These are phyloP conservation scores for Mesochorus sp. DNA, from an alignment of 2,888 invertebrate species.

Conservation along the genomic window DNA sequence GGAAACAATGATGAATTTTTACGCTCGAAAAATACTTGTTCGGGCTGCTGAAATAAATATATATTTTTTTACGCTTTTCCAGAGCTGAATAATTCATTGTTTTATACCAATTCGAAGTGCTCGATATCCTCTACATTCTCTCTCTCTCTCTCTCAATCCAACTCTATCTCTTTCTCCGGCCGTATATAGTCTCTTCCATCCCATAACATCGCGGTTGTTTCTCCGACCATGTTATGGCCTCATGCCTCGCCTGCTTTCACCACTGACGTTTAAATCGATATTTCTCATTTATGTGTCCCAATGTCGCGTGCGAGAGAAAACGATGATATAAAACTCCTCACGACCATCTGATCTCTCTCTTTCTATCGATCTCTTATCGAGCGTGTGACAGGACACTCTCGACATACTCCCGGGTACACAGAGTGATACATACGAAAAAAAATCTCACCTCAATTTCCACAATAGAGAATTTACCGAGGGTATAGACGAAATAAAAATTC, in stretches of 20 bases:
- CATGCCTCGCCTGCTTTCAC: not conserved
- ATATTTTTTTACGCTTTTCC: too few relatives aligned
- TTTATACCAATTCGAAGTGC: not conserved
- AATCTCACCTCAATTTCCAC: not conserved
- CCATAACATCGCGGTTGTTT: not conserved
- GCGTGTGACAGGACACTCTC: not conserved
- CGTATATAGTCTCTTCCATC: not conserved
- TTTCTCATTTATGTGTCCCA: not conserved
- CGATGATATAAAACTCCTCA: not conserved
- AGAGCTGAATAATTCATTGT: too few relatives aligned
- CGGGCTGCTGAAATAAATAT: too few relatives aligned
- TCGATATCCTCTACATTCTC: not conserved
- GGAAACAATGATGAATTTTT: too few relatives aligned
- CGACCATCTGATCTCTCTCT: not conserved
- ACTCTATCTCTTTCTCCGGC: too few relatives aligned
- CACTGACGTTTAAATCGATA: conserved; percentile 32
- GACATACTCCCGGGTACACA: too few relatives aligned
- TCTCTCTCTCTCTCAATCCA: conserved; percentile 1
- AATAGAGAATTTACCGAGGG: too few relatives aligned
- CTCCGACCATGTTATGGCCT: conserved; percentile 6
- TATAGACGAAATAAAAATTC: too few relatives aligned
- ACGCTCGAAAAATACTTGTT: too few relatives aligned
- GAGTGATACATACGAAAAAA: too few relatives aligned
- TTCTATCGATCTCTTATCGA: not conserved
- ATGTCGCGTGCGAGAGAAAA: not conserved